These are phyloP conservation scores for Condylostylus longicornis DNA, from an alignment of 1,140 invertebrate species.

Conservation along the genomic window DNA sequence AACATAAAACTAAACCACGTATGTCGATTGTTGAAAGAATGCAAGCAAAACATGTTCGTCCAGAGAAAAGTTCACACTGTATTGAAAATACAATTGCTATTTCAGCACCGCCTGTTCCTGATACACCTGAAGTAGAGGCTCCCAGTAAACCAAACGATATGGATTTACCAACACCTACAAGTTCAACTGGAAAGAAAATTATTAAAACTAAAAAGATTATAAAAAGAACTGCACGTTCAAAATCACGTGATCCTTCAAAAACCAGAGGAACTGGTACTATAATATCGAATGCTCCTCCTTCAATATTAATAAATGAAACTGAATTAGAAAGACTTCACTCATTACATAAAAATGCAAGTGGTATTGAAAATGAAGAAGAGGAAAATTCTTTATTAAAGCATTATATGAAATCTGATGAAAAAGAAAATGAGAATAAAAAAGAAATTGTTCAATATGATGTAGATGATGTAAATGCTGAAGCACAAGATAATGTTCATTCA, in stretches of 20 bases:
- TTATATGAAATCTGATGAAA: neutral
- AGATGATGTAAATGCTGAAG: constrained; percentile 36
- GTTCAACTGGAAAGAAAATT: neutral
- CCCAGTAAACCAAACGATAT: constrained; percentile 5
- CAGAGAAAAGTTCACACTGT: constrained; percentile 3
- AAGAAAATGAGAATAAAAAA: neutral
- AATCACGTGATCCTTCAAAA: neutral
- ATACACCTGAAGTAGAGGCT: neutral
- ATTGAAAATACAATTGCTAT: neutral
- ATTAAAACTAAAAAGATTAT: neutral
- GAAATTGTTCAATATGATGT: neutral
- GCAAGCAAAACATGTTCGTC: constrained; percentile 22
- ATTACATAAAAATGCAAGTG: no score
- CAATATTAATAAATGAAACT: no score
- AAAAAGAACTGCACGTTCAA: neutral
- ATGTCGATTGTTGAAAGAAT: constrained; percentile 24
- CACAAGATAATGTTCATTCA: constrained; percentile 47
- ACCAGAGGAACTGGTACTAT: no score
- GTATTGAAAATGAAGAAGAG: neutral
- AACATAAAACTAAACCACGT: constrained; percentile 18
- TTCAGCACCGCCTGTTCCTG: neutral
- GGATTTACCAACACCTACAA: no score
- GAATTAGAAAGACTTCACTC: no score
- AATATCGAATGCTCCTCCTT: no score
- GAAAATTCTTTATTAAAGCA: neutral